Evolutionary conservation across 2,113 vertebrate genomes (phyloP).

Genomic region (Hemiscyllium ocellatum): DNA sequence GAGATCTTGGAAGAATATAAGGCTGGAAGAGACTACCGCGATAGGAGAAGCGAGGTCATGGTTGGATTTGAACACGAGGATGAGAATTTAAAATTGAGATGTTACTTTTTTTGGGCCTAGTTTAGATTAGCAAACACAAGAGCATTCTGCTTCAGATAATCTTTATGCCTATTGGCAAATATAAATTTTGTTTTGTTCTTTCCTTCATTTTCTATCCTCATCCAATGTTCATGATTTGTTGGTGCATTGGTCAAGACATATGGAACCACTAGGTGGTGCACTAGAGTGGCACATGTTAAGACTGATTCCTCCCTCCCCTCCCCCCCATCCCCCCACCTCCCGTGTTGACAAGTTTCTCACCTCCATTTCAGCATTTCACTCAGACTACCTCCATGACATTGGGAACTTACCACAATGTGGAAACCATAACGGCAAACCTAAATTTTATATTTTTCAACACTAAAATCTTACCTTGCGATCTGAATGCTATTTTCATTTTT

Average conservation of each 20-base stretch:
- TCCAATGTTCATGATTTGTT: not conserved
- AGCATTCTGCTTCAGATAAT: not conserved
- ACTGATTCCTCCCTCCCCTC: not conserved
- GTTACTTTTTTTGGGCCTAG: not conserved
- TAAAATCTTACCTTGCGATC: not conserved
- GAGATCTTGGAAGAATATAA: not conserved
- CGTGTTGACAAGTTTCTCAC: not conserved
- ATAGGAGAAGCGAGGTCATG: not conserved
- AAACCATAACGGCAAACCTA: not conserved
- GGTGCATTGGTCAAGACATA: not conserved
- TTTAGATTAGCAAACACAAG: not conserved
- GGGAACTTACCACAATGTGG: not conserved
- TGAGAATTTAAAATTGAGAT: not conserved
- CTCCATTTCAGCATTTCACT: not conserved
- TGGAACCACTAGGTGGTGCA: slow-evolving; percentile 7
- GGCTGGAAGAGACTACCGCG: too few relatives aligned
- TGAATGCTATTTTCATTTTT: not conserved
- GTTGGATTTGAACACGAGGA: not conserved
- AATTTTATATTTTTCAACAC: not conserved
- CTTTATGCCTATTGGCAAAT: not conserved
- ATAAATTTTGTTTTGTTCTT: not conserved
- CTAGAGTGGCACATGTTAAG: not conserved
- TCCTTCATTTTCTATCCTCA: not conserved
- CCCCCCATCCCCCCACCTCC: too few relatives aligned
- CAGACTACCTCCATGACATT: not conserved